Base-by-base conservation (phyloP, 2,888 invertebrate species). In the Scelioninae gen. 1 region DNA sequence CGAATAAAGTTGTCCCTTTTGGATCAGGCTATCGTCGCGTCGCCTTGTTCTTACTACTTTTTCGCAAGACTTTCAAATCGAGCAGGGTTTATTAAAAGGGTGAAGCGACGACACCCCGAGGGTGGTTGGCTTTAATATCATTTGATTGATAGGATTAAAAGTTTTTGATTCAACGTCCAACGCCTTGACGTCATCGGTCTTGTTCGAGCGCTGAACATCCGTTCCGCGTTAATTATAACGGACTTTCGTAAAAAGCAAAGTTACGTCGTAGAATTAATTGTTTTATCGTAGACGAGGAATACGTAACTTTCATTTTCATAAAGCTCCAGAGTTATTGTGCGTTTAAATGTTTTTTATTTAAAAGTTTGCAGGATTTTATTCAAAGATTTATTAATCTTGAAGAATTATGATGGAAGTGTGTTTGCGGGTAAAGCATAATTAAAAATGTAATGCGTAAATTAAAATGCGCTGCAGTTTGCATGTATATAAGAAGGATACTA, bases 101-200 rank as follows among this genome's bases (percentile, higher is more conserved):
- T 89, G 87, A 89, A 89, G 86, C 55, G 82, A 69, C 72, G 82
- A 80, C 80, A 76, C 78, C 72, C 68, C 66, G 66, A 74, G 82
- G 83, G 83, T 69, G 80, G 72, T 81, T 77, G 68, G 72, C 80
- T 79, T 80, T 80, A 79, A 79, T 90, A 90, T 90, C 88, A 87
- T 89, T 90, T 90, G 89, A 90, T 91, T 90, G 89, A 89, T 89
- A 88, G 88, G 88, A 90, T 90, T 90, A 90, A 86, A 87, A 86
- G 82, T 88, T 87, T 87, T 85, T 76, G 84, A 85, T 87, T 87
- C 86, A 80, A 40, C 72, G 69, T 55, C 78, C 71, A 74, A 60
- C 77, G 78, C 81, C 72, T 60, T 56, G 47, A 76, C 80, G 77
- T 79, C 80, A 76, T 71, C 68, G 78, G 82, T 75, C 79, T 84